Evolutionary conservation across 2,888 invertebrate species (phyloP).

Genomic region (Teleogryllus oceanicus): DNA sequence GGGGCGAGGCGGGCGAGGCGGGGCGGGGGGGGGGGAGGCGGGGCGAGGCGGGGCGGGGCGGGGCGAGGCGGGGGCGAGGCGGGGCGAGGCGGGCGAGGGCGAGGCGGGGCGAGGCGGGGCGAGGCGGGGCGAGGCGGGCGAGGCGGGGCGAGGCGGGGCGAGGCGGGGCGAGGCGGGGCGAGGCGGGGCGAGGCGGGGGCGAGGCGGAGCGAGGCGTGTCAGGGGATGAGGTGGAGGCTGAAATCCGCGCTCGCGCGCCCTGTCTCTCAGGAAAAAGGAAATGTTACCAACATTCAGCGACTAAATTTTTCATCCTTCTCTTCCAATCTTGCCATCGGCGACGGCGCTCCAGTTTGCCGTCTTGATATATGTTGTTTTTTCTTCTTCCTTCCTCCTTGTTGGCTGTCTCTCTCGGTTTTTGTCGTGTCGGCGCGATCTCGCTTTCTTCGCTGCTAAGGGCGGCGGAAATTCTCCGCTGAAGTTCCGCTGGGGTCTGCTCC

Average conservation of each 20-base stretch:
- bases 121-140: too few relatives aligned
- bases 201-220: neutral
- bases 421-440: neutral
- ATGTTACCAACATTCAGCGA: conserved; percentile 4
- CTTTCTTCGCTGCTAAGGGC: neutral
- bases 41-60: neutral
- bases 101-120: too few relatives aligned
- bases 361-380: conserved; percentile 3
- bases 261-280: conserved; percentile 7
- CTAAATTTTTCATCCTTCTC: conserved; percentile 10
- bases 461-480: neutral
- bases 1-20: neutral
- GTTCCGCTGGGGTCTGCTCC: neutral
- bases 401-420: neutral
- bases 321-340: neutral
- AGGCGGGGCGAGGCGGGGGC: neutral
- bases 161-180: neutral
- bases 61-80: too few relatives aligned
- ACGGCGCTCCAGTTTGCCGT: conserved; percentile 18
- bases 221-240: neutral
- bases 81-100: too few relatives aligned
- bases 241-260: neutral
- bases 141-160: too few relatives aligned
- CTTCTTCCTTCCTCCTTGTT: neutral
- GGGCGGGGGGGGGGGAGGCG: too few relatives aligned